Evolutionary conservation across 2,113 vertebrate species (phyloP).

Genomic region (Eonycteris spelaea): DNA sequence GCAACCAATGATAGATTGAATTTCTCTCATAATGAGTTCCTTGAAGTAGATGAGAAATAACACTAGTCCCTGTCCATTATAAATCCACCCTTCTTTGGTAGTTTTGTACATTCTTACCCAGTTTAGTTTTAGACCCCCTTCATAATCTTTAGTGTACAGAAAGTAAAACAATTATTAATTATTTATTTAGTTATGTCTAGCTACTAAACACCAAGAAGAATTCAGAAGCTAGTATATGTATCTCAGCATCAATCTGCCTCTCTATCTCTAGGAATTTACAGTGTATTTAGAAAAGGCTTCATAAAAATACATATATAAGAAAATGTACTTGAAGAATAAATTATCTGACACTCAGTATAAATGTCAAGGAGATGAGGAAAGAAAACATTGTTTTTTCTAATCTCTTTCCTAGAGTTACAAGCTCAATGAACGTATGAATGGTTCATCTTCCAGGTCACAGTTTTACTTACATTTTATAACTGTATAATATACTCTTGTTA

Average conservation of each 20-base stretch:
- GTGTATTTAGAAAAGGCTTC: not conserved
- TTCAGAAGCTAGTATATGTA: not conserved
- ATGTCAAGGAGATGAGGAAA: not conserved
- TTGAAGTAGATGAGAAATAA: not conserved
- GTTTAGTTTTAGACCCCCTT: not conserved
- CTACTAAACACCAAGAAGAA: not conserved
- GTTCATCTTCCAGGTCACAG: not conserved
- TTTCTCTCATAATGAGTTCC: not conserved
- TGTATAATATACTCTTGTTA: not conserved
- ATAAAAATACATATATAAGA: not conserved
- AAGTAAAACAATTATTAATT: not conserved
- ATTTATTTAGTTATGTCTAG: not conserved
- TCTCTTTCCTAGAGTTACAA: not conserved
- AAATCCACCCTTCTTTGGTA: not conserved
- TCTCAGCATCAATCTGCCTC: not conserved
- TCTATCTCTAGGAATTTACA: not conserved
- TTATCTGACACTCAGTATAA: not conserved
- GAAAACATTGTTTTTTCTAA: not conserved
- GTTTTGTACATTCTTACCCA: not conserved
- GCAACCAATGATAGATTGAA: not conserved
- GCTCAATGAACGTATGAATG: not conserved
- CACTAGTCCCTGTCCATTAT: not conserved
- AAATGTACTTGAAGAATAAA: not conserved
- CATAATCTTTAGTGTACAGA: not conserved
- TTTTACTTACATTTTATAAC: not conserved